These are phyloP conservation scores for Patella depressa DNA, from an alignment of 2,888 invertebrate genomes.

Conservation along the genomic window DNA sequence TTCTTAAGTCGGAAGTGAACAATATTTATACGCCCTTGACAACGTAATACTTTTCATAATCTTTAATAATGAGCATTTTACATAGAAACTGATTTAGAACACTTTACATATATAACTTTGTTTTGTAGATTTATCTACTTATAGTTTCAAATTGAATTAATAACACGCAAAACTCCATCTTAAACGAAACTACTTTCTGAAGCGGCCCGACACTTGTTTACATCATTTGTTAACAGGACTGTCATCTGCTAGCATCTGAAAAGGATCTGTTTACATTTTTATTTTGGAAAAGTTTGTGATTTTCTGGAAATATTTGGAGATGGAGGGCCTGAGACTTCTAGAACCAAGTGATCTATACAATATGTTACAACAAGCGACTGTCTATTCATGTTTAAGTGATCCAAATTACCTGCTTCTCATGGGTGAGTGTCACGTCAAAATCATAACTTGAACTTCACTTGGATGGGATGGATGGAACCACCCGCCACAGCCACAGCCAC, in stretches of 20 bases:
- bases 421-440: constrained; percentile 47
- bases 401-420: constrained; percentile 63
- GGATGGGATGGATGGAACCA: too few species aligned
- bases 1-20: neutral
- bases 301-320: constrained; percentile 19
- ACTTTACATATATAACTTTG: too few species aligned
- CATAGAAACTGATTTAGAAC: too few species aligned
- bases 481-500: too few species aligned
- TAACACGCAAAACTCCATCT: neutral
- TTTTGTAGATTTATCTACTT: too few species aligned
- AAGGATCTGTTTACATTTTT: too few species aligned
- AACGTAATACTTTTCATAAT: constrained; percentile 29
- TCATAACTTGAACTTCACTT: neutral
- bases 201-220: constrained; percentile 35
- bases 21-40: constrained; percentile 52
- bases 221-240: constrained; percentile 21
- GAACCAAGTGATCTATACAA: constrained; percentile 68
- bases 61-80: too few species aligned
- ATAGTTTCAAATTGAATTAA: too few species aligned
- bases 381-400: constrained; percentile 61
- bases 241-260: too few species aligned
- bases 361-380: constrained; percentile 65
- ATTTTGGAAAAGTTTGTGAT: too few species aligned
- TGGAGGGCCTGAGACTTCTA: constrained; percentile 61
- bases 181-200: neutral